phyloP scores from a whole-genome alignment of 2,113 vertebrate genomes.

The Crypturellus undulatus region DNA sequence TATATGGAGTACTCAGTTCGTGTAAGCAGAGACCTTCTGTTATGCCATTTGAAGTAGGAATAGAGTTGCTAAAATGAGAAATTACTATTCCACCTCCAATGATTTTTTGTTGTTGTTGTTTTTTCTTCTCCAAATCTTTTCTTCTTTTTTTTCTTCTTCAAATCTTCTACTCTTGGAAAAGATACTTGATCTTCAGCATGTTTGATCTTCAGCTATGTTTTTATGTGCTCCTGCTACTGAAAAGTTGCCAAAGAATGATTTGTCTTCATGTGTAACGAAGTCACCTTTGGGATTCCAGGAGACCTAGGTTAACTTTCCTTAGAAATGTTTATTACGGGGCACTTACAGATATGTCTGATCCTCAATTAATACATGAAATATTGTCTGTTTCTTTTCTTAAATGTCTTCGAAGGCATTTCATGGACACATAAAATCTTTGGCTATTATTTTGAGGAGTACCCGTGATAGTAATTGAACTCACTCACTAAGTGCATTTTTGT shows the following conservation, averaged over 20 bases:
- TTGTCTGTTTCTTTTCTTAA: conserved; percentile 78
- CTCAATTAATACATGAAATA: conserved; percentile 84
- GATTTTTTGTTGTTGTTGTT: not conserved
- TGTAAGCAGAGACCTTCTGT: conserved; percentile 56
- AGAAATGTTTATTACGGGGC: conserved; percentile 79
- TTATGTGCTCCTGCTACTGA: conserved; percentile 34
- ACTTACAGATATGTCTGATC: conserved; percentile 67
- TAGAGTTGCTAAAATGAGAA: conserved; percentile 38
- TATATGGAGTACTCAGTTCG: conserved; percentile 29
- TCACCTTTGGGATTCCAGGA: conserved; percentile 82
- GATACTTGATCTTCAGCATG: not conserved
- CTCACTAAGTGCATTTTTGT: conserved; percentile 80
- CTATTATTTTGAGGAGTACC: conserved; percentile 83
- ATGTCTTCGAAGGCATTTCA: conserved; percentile 79
- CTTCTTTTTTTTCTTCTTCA: not conserved
- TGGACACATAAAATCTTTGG: conserved; percentile 78
- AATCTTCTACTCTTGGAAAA: not conserved
- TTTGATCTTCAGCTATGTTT: conserved; percentile 9
- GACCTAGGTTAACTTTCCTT: conserved; percentile 77
- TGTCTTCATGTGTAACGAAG: conserved; percentile 73
- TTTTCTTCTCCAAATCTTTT: not conserved
- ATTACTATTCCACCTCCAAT: not conserved
- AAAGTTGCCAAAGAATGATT: conserved; percentile 45
- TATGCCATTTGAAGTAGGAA: conserved; percentile 51
- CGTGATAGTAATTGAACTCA: conserved; percentile 76